Base-by-base conservation (phyloP, 2,797 vertebrate genomes). In the Ctenosaura bakeri region DNA sequence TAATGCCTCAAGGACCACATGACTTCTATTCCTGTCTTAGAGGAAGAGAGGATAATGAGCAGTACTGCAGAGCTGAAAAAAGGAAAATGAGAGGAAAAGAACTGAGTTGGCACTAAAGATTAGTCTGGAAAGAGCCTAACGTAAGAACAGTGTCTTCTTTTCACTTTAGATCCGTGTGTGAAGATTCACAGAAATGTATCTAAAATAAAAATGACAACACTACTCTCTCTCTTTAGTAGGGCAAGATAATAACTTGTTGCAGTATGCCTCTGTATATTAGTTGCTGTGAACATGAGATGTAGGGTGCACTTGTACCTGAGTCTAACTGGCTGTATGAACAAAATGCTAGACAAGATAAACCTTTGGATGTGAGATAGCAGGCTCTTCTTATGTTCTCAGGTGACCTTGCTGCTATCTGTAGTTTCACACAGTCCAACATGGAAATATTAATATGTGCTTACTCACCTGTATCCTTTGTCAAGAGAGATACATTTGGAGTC, bases 401-500 rank as follows among this genome's bases (percentile, higher is more conserved):
- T 52, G 87, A 66, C 13, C 4, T 29, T 35, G 81, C 32, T 59
- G 54, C 64, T 79, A 42, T 38, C 69, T 76, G 4, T 1, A 16
- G 69, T 78, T n/a, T 35, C 52, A 86, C 73, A 38, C 62, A 69
- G 7, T 16, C 54, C 73, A 80, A 35, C 13, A 20, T 29, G 24
- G 0, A 24, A 74, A 90, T 77, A 89, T n/a, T n/a, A 87, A 12
- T 14, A 73, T 5, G 14, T 1, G n/a, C 35, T 32, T 0, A 12
- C 98, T 98, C 96, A 99, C 99, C 98, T 98, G 97, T 97, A 98
- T 92, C 97, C 96, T 93, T 97, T 98, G 92, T 97, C 98, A 66
- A 98, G 95, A 14, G 97, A 95, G 94, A 99, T 94, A 89, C 99
- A 99, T 95, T 99, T 99, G 92, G 99, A 98, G 94, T 99, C 98